A percentile compares a stretch with the other conserved stretches of the same genome.
Evolutionary conservation across 2,797 vertebrate species (phyloP).

Genomic region (Oryzias sinensis): DNA sequence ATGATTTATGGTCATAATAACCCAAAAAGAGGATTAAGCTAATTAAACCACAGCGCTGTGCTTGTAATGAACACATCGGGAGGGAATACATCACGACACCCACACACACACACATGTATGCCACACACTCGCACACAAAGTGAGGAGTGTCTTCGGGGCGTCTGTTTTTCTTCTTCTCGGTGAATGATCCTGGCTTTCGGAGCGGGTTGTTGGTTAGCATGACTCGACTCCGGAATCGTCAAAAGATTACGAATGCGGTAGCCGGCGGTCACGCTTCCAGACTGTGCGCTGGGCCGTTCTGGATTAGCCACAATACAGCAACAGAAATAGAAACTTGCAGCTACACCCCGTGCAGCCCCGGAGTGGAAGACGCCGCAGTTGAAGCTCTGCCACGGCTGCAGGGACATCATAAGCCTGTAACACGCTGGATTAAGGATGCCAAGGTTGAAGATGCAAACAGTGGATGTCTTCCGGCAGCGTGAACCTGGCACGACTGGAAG

Average conservation of each 20-base stretch:
- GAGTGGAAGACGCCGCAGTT: slow-evolving; percentile 44
- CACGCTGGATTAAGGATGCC: slow-evolving; percentile 65
- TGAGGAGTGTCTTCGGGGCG: slow-evolving; percentile 39
- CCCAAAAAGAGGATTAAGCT: slow-evolving; percentile 77
- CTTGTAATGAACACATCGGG: slow-evolving; percentile 69
- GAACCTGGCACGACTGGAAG: slow-evolving; percentile 50
- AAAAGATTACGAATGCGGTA: slow-evolving; percentile 60
- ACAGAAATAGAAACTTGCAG: slow-evolving; percentile 17
- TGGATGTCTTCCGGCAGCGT: slow-evolving; percentile 43
- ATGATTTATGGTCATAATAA: slow-evolving; percentile 78
- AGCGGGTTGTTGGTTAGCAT: slow-evolving; percentile 58
- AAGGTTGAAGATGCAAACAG: slow-evolving; percentile 53
- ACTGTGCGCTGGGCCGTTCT: slow-evolving; percentile 29
- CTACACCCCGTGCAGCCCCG: slow-evolving; percentile 40
- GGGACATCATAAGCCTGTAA: slow-evolving; percentile 65
- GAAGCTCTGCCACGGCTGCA: slow-evolving; percentile 43
- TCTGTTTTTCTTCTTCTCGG: slow-evolving; percentile 22
- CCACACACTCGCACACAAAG: slow-evolving; percentile 33
- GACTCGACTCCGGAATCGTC: slow-evolving; percentile 62
- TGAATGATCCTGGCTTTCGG: slow-evolving; percentile 39
- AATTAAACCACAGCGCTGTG: slow-evolving; percentile 70
- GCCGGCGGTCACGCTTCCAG: slow-evolving; percentile 33
- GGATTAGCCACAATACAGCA: slow-evolving; percentile 51
- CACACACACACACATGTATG: slow-evolving; percentile 39
- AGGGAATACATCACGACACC: slow-evolving; percentile 45